These are phyloP conservation scores for Rattus norvegicus DNA, from an alignment of 2,113 vertebrate genomes.

Conservation along the genomic window DNA sequence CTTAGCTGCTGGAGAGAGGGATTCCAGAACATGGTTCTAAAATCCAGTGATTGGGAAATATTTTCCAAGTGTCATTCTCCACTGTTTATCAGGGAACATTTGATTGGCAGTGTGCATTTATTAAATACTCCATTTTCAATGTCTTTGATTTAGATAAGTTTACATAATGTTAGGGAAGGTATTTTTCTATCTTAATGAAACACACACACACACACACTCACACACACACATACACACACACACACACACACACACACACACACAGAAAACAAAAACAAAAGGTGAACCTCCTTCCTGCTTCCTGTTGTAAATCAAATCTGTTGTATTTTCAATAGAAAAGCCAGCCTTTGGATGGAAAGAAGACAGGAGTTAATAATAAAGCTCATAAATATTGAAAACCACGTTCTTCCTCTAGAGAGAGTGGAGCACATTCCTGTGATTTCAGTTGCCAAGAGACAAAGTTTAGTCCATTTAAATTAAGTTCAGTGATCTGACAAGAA, in stretches of 20 bases:
- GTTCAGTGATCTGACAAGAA: slow-evolving; percentile 53
- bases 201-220: not conserved
- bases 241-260: not conserved
- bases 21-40: not conserved
- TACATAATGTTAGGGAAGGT: slow-evolving; percentile 8
- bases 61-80: not conserved
- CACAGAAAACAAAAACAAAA: not conserved
- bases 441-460: slow-evolving; percentile 48
- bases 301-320: not conserved
- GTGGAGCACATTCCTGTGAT: not conserved
- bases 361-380: slow-evolving; percentile 5
- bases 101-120: not conserved
- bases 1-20: no score
- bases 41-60: not conserved
- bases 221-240: not conserved
- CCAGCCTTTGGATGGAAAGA: not conserved
- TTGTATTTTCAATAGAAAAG: not conserved
- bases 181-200: not conserved
- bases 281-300: not conserved
- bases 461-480: slow-evolving; percentile 62
- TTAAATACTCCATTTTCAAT: slow-evolving; percentile 21
- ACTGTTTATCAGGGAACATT: not conserved
- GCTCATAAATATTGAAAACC: slow-evolving; percentile 68
- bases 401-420: not conserved
- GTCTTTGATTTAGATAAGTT: slow-evolving; percentile 10